Evolutionary conservation across 1,140 invertebrate genomes (phyloP).

Genomic region (Drosophila leontia): DNA sequence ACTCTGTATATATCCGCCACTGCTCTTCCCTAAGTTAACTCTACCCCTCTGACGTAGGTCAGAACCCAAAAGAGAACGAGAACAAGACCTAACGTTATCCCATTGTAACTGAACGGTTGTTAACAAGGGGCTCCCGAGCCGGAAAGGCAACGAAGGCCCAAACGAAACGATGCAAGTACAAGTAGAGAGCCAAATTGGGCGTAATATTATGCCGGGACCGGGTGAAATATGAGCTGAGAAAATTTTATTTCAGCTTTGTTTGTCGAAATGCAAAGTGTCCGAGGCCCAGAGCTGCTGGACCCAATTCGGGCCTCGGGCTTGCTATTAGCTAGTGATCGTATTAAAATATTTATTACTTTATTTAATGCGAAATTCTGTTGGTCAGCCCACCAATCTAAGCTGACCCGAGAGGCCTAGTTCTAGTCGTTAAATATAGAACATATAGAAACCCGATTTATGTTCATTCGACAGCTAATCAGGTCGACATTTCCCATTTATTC

Average conservation of each 20-base stretch:
- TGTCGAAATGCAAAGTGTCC: conserved; percentile 46
- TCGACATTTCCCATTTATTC: conserved; percentile 15
- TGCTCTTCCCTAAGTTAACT: neutral
- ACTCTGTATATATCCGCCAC: neutral
- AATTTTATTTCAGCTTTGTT: conserved; percentile 75
- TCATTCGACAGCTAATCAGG: conserved; percentile 35
- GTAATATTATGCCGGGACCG: conserved; percentile 74
- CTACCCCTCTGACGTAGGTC: conserved; percentile 3
- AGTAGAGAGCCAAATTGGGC: conserved; percentile 72
- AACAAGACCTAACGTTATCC: conserved; percentile 71
- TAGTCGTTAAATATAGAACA: conserved; percentile 24
- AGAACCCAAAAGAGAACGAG: conserved; percentile 39
- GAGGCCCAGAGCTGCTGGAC: neutral
- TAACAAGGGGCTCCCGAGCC: conserved; percentile 72
- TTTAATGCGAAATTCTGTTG: conserved; percentile 34
- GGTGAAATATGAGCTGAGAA: conserved; percentile 82
- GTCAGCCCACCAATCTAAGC: conserved; percentile 8
- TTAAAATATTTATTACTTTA: conserved; percentile 38
- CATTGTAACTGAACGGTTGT: conserved; percentile 77
- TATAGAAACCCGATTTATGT: conserved; percentile 25
- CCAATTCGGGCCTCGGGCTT: conserved; percentile 2
- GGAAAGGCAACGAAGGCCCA: conserved; percentile 34
- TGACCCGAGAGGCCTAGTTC: neutral
- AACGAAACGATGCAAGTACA: conserved; percentile 51
- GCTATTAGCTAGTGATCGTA: conserved; percentile 23